Conservation (phyloP, 2,113 vertebrate genomes). For the Lathamus discolor region DNA sequence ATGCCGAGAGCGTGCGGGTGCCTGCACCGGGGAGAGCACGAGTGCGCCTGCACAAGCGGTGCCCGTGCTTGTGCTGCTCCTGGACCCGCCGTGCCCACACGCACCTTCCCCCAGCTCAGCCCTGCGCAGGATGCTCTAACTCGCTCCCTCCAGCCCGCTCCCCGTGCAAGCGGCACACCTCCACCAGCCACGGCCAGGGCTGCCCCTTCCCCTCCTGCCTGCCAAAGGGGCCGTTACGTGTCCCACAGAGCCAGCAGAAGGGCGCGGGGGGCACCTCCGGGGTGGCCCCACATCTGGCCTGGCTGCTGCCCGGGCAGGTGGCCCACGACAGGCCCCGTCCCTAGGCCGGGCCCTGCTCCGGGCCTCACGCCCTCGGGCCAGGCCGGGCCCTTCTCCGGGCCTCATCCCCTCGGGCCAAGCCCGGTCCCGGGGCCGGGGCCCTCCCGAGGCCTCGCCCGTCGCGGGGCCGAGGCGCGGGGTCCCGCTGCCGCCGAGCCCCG, state of each 20-base stretch:
- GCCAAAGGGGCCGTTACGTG: accelerated
- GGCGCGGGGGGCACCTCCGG: accelerated
- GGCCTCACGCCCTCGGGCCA: neutral
- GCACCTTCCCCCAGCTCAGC: accelerated
- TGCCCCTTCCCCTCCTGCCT: neutral
- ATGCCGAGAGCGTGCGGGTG: accelerated
- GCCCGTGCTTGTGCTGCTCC: neutral
- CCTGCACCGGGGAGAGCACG: neutral
- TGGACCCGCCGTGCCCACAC: neutral
- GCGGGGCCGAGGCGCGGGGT: neutral
- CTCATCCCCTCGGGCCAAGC: neutral
- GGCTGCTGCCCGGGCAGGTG: accelerated
- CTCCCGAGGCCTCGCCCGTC: too few species aligned
- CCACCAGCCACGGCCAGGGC: accelerated
- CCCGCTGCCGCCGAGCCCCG: conserved; percentile 7
- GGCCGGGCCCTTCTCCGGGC: too few species aligned
- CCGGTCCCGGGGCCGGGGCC: too few species aligned
- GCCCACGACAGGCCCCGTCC: neutral
- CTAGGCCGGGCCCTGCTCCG: too few species aligned
- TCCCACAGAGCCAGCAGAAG: accelerated
- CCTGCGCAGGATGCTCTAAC: accelerated
- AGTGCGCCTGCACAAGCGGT: neutral
- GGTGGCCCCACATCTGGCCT: accelerated
- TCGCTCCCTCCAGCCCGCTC: accelerated
- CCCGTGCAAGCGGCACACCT: neutral